Evolutionary conservation across 2,888 invertebrate species (phyloP).

Genomic region (Andrena fulva): DNA sequence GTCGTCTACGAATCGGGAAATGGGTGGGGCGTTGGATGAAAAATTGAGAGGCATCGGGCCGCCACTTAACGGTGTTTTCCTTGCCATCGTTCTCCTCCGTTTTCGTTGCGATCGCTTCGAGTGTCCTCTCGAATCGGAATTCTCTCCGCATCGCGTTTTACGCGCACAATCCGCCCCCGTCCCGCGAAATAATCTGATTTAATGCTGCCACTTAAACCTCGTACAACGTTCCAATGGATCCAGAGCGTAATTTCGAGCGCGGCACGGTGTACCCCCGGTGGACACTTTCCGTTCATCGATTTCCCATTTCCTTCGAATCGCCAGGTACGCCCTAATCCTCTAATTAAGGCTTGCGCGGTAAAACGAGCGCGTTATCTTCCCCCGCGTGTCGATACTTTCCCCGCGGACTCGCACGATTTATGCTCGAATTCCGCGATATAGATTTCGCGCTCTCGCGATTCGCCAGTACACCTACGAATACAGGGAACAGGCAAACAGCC

Average conservation of each 20-base stretch:
- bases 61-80: constrained; percentile 44
- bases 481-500: constrained; percentile 5
- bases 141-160: constrained; percentile 6
- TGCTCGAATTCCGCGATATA: neutral
- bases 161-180: neutral
- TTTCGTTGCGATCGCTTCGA: constrained; percentile 22
- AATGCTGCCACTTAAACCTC: constrained; percentile 9
- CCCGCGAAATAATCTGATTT: constrained; percentile 28
- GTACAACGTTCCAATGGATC: neutral
- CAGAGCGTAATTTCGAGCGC: constrained; percentile 7
- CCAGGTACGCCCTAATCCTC: constrained; percentile 26
- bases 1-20: constrained; percentile 28
- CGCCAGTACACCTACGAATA: neutral
- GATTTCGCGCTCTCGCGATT: constrained; percentile 14
- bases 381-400: constrained; percentile 22
- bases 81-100: constrained; percentile 12
- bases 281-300: constrained; percentile 36
- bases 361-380: constrained; percentile 14
- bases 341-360: constrained; percentile 46
- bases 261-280: neutral
- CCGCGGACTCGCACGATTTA: constrained; percentile 1
- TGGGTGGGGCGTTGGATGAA: constrained; percentile 12
- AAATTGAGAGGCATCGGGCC: constrained; percentile 50
- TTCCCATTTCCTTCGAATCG: constrained; percentile 48
- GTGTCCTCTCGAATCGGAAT: constrained; percentile 7